These are phyloP conservation scores for Parnassius smintheus DNA, from an alignment of 2,888 invertebrate species.

Conservation along the genomic window DNA sequence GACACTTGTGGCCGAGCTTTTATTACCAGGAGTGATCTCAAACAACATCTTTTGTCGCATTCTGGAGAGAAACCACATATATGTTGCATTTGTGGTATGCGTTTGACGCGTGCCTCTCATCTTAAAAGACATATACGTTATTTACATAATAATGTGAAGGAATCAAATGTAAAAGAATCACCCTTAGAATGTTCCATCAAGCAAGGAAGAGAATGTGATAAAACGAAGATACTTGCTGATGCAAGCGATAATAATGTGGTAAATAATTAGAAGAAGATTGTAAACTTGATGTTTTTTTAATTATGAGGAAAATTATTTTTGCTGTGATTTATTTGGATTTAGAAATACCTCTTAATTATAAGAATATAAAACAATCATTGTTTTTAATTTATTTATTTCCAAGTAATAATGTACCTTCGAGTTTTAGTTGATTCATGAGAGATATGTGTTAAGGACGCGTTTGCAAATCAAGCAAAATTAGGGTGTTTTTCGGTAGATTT, in stretches of 20 bases:
- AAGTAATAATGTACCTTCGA: too few relatives aligned
- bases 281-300: too few relatives aligned
- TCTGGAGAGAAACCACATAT: slow-evolving; percentile 63
- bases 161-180: slow-evolving; percentile 42
- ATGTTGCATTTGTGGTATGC: slow-evolving; percentile 63
- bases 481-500: too few relatives aligned
- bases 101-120: slow-evolving; percentile 65
- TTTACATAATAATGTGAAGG: slow-evolving; percentile 47
- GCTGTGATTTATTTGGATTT: too few relatives aligned
- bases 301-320: too few relatives aligned
- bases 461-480: too few relatives aligned
- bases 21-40: slow-evolving; percentile 71
- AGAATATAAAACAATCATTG: too few relatives aligned
- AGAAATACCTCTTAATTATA: too few relatives aligned
- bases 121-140: slow-evolving; percentile 64
- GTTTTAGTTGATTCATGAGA: too few relatives aligned
- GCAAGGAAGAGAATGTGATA: not conserved
- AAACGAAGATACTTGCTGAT: slow-evolving; percentile 33
- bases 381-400: too few relatives aligned
- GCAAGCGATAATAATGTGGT: not conserved
- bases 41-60: slow-evolving; percentile 65
- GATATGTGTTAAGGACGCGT: too few relatives aligned
- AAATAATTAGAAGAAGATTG: too few relatives aligned
- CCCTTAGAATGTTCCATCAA: not conserved
- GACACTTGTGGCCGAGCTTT: slow-evolving; percentile 64